Base-by-base conservation (phyloP, 2,113 vertebrate genomes). In the Aptenodytes forsteri region DNA sequence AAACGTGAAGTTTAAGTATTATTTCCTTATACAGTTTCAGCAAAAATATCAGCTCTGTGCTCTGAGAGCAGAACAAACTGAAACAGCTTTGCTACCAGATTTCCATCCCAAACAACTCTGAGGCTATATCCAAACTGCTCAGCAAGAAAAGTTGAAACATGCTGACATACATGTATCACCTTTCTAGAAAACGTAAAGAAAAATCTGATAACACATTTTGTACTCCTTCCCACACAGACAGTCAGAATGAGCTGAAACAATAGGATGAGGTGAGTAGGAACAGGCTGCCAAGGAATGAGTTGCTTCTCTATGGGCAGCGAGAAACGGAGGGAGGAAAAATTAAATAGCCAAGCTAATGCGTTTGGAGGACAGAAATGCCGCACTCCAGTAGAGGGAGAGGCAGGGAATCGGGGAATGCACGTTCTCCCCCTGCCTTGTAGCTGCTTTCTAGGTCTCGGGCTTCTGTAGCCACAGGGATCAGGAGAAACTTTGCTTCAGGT, bases 211-310 rank as follows among this genome's bases (percentile, higher is more conserved):
- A 70, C 76, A 49, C 36, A 56, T 47, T 95, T 87, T 80, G 87
- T 80, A 14, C 90, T 85, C 16, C 46, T 85, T 94, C 95, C 95
- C 83, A 97, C 22, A 0, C 77, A 91, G 65, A 6, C 92, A 67
- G n/a, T 17, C 75, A 34, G 54, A 86, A 73, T 46, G 92, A 94
- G 75, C 87, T 88, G 95, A 83, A 92, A 90, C 83, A 95, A 92
- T 90, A 78, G 94, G 73, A 84, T 72, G 56, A 69, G 89, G 77
- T 79, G 77, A 95, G 62, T 76, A 72, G 86, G 85, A 95, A 25
- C 27, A 52, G 69, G 32, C 71, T 88, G 79, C 8, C 55, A 66
- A 67, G 77, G 77, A 95, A 89, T 2, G 14, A 92, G 64, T 75
- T 86, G 64, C 80, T 84, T 87, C 20, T 90, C 34, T 71, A 69